Percentiles rank a stretch among this genome's conserved stretches.
These are phyloP conservation scores for Gambusia holbrooki DNA, from an alignment of 2,113 vertebrate species.

Conservation along the genomic window DNA sequence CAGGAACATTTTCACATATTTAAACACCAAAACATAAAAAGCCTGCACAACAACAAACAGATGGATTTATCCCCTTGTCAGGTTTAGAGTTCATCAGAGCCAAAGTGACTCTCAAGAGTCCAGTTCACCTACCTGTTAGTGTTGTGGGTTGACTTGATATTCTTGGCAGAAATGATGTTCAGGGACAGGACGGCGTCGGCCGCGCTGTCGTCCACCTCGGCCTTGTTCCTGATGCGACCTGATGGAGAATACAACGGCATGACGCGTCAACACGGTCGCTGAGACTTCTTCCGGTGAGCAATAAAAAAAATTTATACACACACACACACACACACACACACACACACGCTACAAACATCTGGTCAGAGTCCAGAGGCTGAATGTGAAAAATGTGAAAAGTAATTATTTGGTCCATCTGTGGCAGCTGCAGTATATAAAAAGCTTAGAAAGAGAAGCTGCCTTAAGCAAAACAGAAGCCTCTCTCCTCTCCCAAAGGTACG, in stretches of 20 bases:
- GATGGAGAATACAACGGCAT: constrained; percentile 26
- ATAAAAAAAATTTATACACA: neutral
- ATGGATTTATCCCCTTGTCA: neutral
- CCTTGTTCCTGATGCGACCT: constrained; percentile 93
- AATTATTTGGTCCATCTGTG: constrained; percentile 38
- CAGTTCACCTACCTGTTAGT: constrained; percentile 86
- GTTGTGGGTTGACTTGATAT: constrained; percentile 93
- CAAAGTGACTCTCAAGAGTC: neutral
- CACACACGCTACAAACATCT: neutral
- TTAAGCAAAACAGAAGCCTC: constrained; percentile 4
- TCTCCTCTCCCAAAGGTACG: neutral
- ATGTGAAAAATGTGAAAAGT: constrained; percentile 29
- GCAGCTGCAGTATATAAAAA: constrained; percentile 24
- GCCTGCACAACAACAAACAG: neutral
- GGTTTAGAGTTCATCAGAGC: neutral
- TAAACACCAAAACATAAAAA: neutral
- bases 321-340: neutral
- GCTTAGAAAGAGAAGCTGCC: constrained; percentile 6
- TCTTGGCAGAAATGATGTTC: constrained; percentile 98
- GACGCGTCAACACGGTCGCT: neutral
- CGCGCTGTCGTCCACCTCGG: constrained; percentile 91
- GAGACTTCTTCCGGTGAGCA: neutral
- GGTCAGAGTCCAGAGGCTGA: constrained; percentile 16
- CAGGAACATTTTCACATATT: neutral
- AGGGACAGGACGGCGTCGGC: constrained; percentile 93